Evolutionary conservation across 2,888 invertebrate species (phyloP), one percentile per base, ranked within the genome.

Genomic region (Chorisops tibialis): DNA sequence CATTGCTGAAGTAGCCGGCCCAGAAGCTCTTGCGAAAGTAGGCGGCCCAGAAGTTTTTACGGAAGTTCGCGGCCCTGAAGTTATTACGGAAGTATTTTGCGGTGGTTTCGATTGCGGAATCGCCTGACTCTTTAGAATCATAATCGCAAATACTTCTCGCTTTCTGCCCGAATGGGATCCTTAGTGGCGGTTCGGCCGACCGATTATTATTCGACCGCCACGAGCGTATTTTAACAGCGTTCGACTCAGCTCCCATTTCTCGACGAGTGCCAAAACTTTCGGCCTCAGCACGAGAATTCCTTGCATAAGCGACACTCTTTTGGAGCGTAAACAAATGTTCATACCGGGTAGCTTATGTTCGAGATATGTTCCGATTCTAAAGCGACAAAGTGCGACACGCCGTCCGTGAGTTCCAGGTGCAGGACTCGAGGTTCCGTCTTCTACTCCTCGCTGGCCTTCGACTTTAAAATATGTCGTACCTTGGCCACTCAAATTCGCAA

Each of bases 131-230:
- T n/a, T n/a, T n/a, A n/a, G n/a, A n/a, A n/a, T n/a, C n/a, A n/a
- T n/a, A n/a, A n/a, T n/a, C n/a, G n/a, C n/a, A n/a, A n/a, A n/a
- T n/a, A n/a, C n/a, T n/a, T n/a, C n/a, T n/a, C n/a, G n/a, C n/a
- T 71, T 85, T 87, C 70, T 89, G 87, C 0, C 95, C 95, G 80
- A 96, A 95, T 37, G 93, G 88, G 69, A 94, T 92, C 93, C 95
- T 96, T 41, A 90, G 94, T 1, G 94, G 93, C 1, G 91, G 91
- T 65, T 89, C 90, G 69, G 89, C 87, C 61, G 82, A 3, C 71
- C 70, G 6, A 67, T 69, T n/a, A 58, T 51, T 39, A 48, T 22
- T 6, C 74, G 69, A 1, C 73, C 75, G 61, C 72, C 73, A 19
- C 71, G 70, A 3, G 85, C 83, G 71, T 85, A 86, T 71, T 85